phyloP scores from a whole-genome alignment of 2,113 vertebrate species.

The Mobula hypostoma region DNA sequence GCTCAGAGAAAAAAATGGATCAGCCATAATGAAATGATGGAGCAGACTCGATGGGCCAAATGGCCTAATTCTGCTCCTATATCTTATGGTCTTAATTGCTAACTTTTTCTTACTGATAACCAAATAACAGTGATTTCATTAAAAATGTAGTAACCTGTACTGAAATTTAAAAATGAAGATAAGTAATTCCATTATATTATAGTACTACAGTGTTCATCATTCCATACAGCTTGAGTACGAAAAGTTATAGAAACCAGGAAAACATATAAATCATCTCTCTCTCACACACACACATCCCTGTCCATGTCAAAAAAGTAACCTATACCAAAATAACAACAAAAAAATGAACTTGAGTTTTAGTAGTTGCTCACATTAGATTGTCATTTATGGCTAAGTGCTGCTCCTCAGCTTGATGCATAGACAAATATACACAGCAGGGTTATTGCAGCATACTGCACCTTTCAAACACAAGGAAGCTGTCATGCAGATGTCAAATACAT shows the following conservation, averaged over 20 bases:
- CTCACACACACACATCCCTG: slow-evolving; percentile 51
- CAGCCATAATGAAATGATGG: too few relatives aligned
- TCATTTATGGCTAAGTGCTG: slow-evolving; percentile 54
- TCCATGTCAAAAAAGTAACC: slow-evolving; percentile 63
- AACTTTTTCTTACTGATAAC: background rate
- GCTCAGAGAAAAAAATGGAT: too few relatives aligned
- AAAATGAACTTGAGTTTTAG: slow-evolving; percentile 57
- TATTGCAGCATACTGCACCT: slow-evolving; percentile 55
- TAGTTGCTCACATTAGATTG: slow-evolving; percentile 46
- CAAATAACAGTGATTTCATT: background rate
- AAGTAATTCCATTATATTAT: background rate
- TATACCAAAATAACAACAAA: slow-evolving; percentile 63
- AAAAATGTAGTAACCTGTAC: background rate
- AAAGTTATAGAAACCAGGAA: background rate
- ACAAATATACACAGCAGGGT: slow-evolving; percentile 64
- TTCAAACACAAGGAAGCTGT: slow-evolving; percentile 64
- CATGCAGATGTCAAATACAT: slow-evolving; percentile 78
- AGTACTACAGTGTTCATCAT: background rate
- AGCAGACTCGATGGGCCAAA: too few relatives aligned
- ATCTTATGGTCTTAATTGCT: background rate
- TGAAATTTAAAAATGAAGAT: background rate
- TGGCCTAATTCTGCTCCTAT: too few relatives aligned
- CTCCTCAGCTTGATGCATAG: slow-evolving; percentile 53
- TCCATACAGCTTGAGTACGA: background rate
- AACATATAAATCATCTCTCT: slow-evolving; percentile 52